These are phyloP conservation scores for Scolopax mira DNA, from an alignment of 2,113 vertebrate species.

Conservation along the genomic window DNA sequence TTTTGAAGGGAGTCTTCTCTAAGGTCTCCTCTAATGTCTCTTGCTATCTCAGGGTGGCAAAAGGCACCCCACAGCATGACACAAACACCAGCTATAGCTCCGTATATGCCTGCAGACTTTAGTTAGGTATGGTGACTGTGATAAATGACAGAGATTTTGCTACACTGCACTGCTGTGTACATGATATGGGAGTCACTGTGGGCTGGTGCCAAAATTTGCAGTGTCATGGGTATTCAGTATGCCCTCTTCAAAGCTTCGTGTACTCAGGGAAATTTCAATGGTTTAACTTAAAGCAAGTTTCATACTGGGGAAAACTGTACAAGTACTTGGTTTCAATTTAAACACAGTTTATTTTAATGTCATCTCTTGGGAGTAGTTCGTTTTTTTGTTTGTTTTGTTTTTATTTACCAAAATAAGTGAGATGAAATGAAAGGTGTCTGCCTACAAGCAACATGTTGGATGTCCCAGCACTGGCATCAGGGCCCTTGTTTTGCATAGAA, in stretches of 20 bases:
- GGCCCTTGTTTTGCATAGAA: neutral
- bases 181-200: neutral
- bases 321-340: conserved; percentile 2
- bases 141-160: neutral
- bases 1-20: neutral
- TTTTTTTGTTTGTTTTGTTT: neutral
- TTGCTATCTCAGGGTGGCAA: neutral
- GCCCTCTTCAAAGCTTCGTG: neutral
- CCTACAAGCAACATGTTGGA: neutral
- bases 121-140: neutral
- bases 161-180: neutral
- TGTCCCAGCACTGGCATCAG: neutral
- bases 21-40: neutral
- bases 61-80: neutral
- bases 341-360: neutral
- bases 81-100: neutral
- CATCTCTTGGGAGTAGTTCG: neutral
- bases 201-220: neutral
- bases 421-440: neutral
- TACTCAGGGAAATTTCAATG: conserved; percentile 5
- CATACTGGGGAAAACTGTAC: neutral
- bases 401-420: neutral
- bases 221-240: neutral
- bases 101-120: neutral
- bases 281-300: conserved; percentile 23